Base-by-base conservation (phyloP, 2,888 invertebrate genomes). In the Diogma glabrata region DNA sequence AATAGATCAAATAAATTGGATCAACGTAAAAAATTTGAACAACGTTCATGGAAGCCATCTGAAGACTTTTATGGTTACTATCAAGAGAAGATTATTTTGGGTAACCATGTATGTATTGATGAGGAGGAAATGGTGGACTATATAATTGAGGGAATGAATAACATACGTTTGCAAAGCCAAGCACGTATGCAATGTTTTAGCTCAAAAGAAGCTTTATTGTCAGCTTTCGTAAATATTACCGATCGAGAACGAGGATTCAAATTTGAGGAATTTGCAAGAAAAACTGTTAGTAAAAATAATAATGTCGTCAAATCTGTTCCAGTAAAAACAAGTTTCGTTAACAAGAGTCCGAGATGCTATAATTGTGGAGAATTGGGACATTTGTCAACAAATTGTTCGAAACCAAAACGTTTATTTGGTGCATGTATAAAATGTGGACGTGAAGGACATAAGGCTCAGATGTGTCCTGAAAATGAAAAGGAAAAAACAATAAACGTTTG, bases 351-450 rank as follows among this genome's bases (percentile, higher is more conserved):
- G 12, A 33, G 10, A 33, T 33, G 33, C 14, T 33, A 33, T 33
- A 33, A 33, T 33, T 33, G 33, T 33, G 33, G 33, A 14, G 33
- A 33, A 10, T 7, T 33, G 12, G 33, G 33, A 33, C 33, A 33
- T 33, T 10, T 33, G 33, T 33, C 40, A 19, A 6, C 40, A 9
- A 40, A 19, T 19, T 40, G 19, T 40, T 40, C 9, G 8, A 40
- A 40, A n/a, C 40, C 40, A 9, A 40, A 40, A 40, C 3, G 19
- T 20, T 3, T 40, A 19, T 40, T 6, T 19, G 40, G 19, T 6
- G 17, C 40, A 3, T 40, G 40, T 20, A 19, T 40, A 40, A 40
- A 40, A 40, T 40, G 40, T 40, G 40, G 40, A 40, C 17, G 19
- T 6, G 17, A 40, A 36, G 40, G 40, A 12, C 40, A 40, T 19